These are phyloP conservation scores for Sebastes taczanowskii DNA, from an alignment of 2,797 vertebrate species.

Conservation along the genomic window DNA sequence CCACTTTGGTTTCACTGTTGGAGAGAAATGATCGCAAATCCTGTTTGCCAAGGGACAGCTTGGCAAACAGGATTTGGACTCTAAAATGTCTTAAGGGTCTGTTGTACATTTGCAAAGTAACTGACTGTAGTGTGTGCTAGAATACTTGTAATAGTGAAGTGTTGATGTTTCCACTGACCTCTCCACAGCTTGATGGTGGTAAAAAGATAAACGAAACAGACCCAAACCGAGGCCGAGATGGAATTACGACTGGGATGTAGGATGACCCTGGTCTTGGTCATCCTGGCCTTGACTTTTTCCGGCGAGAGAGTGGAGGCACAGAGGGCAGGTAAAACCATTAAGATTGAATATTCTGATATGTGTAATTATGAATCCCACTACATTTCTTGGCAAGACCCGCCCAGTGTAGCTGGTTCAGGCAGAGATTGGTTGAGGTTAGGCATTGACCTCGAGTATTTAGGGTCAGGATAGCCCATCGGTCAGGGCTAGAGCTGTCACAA, in stretches of 20 bases:
- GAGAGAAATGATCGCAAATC: not conserved
- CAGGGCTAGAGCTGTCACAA: too few species aligned
- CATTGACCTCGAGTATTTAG: not conserved
- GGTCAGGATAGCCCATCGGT: not conserved
- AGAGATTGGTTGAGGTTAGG: not conserved
- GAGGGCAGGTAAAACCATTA: conserved; percentile 80
- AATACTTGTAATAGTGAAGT: not conserved
- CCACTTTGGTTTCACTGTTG: conserved; percentile 16
- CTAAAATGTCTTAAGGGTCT: not conserved
- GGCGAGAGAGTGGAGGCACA: conserved; percentile 74
- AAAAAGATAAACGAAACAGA: conserved; percentile 60
- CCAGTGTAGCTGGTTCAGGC: not conserved
- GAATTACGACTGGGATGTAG: conserved; percentile 77
- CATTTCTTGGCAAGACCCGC: not conserved
- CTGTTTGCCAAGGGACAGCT: not conserved
- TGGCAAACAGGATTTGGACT: not conserved
- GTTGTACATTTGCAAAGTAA: not conserved
- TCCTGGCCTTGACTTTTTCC: conserved; percentile 77
- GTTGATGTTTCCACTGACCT: conserved; percentile 55
- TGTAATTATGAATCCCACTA: not conserved
- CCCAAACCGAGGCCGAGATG: conserved; percentile 72
- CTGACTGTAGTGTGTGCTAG: not conserved
- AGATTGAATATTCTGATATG: not conserved
- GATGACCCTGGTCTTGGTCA: conserved; percentile 73
- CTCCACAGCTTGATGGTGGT: conserved; percentile 76